Conservation (phyloP, 35 echinoderm and acorn worm genomes). For the Heliocidaris erythrogramma region DNA sequence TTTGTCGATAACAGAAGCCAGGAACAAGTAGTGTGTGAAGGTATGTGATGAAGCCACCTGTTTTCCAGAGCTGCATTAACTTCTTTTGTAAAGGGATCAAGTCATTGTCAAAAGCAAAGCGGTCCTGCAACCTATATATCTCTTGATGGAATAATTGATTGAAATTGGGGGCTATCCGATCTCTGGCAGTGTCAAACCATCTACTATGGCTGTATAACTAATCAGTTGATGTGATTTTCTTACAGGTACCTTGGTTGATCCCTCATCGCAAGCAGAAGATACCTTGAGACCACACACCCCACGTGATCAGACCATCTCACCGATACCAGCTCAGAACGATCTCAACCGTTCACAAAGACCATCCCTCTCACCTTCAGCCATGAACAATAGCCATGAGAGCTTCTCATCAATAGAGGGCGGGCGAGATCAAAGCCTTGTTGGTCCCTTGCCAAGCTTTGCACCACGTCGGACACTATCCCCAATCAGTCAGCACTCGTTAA, state of each 20-base stretch:
- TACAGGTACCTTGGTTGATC: not conserved
- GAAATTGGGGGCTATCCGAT: too few species aligned
- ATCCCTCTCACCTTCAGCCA: constrained; percentile 59
- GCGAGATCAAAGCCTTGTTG: constrained; percentile 55
- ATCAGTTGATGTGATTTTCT: constrained; percentile 5
- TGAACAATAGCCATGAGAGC: constrained; percentile 58
- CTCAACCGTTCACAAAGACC: constrained; percentile 31
- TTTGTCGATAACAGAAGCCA: too few species aligned
- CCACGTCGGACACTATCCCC: constrained; percentile 62
- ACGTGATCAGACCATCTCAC: not conserved
- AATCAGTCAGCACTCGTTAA: constrained; percentile 59
- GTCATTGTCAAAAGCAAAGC: too few species aligned
- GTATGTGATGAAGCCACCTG: too few species aligned
- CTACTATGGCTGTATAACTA: not conserved
- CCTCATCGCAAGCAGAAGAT: not conserved
- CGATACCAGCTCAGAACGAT: not conserved
- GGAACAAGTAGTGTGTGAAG: too few species aligned
- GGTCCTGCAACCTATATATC: too few species aligned
- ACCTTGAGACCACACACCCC: not conserved
- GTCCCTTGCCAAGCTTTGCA: constrained; percentile 50
- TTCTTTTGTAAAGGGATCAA: too few species aligned
- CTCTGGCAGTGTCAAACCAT: too few species aligned
- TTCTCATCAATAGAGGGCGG: constrained; percentile 58
- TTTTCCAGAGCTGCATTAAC: too few species aligned
- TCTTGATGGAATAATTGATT: too few species aligned